phyloP scores from a whole-genome alignment of 2,797 vertebrate genomes.

The Melanogrammus aeglefinus region DNA sequence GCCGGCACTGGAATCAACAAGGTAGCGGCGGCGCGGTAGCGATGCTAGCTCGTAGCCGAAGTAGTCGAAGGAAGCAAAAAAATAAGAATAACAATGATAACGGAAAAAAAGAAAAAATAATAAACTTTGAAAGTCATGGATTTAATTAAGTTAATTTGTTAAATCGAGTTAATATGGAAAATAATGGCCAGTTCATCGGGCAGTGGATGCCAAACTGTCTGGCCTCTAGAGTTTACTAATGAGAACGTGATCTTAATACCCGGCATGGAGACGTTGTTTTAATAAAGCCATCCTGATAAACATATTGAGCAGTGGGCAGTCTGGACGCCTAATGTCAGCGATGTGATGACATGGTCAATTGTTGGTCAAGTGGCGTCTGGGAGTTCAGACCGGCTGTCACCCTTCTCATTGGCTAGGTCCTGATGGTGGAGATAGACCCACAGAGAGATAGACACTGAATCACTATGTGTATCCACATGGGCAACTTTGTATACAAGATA shows the following conservation, averaged over 20 bases:
- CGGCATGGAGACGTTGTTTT: neutral
- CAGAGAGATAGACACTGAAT: no score
- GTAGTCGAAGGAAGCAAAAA: no score
- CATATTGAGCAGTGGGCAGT: constrained; percentile 30
- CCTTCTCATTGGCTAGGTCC: constrained; percentile 17
- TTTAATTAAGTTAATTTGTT: neutral
- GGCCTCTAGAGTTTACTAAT: constrained; percentile 36
- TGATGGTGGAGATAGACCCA: no score
- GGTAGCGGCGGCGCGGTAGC: constrained; percentile 38
- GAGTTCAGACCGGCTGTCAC: constrained; percentile 29
- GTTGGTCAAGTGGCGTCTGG: constrained; percentile 38
- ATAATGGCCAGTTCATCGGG: neutral
- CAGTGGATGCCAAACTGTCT: neutral
- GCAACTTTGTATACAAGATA: no score
- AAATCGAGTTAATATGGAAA: neutral
- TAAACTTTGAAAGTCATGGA: no score
- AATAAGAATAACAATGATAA: neutral
- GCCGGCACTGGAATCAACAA: constrained; percentile 41
- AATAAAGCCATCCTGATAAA: constrained; percentile 31
- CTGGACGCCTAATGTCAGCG: constrained; percentile 40
- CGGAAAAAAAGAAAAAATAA: neutral
- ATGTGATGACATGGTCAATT: constrained; percentile 44
- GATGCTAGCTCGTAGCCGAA: neutral
- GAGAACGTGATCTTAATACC: constrained; percentile 6
- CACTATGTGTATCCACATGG: no score